phyloP scores from a whole-genome alignment of 2,113 vertebrate genomes.

The Emydura subglobosa region DNA sequence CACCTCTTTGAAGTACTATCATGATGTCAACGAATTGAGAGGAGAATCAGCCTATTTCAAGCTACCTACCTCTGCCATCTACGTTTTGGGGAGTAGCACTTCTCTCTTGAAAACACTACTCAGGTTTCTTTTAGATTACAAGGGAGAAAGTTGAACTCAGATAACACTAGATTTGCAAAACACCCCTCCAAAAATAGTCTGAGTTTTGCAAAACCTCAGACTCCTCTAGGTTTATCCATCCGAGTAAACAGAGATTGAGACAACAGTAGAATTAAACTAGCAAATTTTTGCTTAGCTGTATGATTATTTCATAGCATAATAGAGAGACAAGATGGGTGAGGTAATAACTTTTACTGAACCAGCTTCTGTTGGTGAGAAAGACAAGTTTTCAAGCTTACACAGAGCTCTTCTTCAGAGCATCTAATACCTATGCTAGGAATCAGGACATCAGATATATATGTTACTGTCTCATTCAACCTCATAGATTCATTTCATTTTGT shows the following conservation, averaged over 20 bases:
- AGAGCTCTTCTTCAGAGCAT: neutral
- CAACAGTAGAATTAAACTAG: neutral
- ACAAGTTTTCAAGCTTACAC: neutral
- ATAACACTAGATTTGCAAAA: neutral
- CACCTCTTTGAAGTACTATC: neutral
- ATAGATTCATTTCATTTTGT: neutral
- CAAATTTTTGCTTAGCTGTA: neutral
- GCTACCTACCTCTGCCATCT: neutral
- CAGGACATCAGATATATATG: rapidly evolving
- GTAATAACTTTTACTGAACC: neutral
- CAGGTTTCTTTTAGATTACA: neutral
- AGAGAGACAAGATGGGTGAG: neutral
- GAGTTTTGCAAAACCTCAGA: neutral
- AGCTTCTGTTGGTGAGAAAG: neutral
- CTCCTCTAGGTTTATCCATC: rapidly evolving
- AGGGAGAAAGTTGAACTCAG: neutral
- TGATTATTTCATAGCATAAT: neutral
- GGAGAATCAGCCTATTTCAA: neutral
- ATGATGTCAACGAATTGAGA: neutral
- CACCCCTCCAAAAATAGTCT: neutral
- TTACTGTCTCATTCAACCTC: neutral
- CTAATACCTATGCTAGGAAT: neutral
- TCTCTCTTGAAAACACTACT: neutral
- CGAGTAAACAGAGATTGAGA: neutral
- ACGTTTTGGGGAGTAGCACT: neutral